Percentiles rank a stretch among this genome's conserved stretches.
These are phyloP conservation scores for Eretmochelys imbricata DNA, from an alignment of 2,113 vertebrate genomes.

Conservation along the genomic window DNA sequence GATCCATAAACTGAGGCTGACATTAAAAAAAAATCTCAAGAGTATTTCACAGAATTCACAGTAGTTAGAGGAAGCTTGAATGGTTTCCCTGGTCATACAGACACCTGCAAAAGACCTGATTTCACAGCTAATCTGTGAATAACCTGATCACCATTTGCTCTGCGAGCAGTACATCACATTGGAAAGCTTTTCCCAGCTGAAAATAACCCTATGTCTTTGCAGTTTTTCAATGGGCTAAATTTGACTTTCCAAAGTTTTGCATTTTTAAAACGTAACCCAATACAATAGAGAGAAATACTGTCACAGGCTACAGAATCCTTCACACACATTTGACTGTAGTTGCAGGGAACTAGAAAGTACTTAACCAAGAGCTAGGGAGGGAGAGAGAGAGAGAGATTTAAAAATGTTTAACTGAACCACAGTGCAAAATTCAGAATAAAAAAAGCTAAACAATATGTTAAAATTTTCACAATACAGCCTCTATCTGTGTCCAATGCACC, in stretches of 20 bases:
- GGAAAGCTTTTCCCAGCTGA: not conserved
- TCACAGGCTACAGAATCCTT: not conserved
- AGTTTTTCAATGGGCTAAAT: not conserved
- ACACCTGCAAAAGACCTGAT: not conserved
- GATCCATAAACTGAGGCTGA: not conserved
- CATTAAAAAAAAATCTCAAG: not conserved
- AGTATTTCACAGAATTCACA: not conserved
- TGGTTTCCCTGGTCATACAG: not conserved
- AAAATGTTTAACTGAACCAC: not conserved
- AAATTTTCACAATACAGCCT: slow-evolving; percentile 17
- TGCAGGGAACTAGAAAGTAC: not conserved
- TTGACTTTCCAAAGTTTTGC: not conserved
- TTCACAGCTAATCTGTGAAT: not conserved
- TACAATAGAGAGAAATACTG: not conserved
- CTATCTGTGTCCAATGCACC: not conserved
- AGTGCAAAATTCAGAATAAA: not conserved
- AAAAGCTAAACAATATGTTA: not conserved
- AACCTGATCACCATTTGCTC: not conserved
- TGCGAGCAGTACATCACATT: not conserved
- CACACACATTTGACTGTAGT: not conserved
- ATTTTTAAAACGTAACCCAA: not conserved
- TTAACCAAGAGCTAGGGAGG: not conserved
- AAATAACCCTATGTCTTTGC: not conserved
- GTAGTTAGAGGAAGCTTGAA: not conserved
- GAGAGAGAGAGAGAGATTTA: not conserved